A percentile compares a stretch with the other conserved stretches of the same genome.
phyloP scores from a whole-genome alignment of 2,888 invertebrate genomes.

The Callinectes sapidus region DNA sequence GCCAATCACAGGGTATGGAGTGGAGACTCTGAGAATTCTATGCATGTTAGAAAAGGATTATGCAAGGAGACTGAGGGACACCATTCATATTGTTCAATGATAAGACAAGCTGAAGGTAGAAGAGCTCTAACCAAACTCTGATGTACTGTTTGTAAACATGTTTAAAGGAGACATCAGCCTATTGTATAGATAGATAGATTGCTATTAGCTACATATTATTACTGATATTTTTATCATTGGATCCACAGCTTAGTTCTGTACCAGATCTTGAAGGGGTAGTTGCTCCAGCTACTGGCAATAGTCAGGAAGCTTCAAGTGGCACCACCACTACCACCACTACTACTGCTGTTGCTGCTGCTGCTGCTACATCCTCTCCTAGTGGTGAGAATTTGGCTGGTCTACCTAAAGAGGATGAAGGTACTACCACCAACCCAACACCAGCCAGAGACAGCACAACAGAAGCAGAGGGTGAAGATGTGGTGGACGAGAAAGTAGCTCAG shows the following conservation, averaged over 20 bases:
- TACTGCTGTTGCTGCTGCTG: background rate
- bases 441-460: background rate
- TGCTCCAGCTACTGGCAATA: constrained; percentile 28
- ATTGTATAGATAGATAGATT: too few relatives aligned
- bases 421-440: background rate
- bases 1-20: background rate
- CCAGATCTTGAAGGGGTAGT: constrained; percentile 66
- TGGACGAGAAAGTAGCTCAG: background rate
- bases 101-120: background rate
- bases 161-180: too few relatives aligned
- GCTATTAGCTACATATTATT: background rate
- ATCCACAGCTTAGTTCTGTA: constrained; percentile 63
- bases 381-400: background rate
- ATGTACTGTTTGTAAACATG: too few relatives aligned
- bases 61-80: background rate
- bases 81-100: background rate
- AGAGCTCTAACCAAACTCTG: background rate
- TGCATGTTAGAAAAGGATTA: background rate
- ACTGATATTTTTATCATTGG: background rate
- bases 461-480: constrained; percentile 41
- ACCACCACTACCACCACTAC: constrained; percentile 5
- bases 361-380: background rate
- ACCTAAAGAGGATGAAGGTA: background rate
- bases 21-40: background rate
- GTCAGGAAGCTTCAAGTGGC: background rate